These are phyloP conservation scores for Sarcophaga subvicina DNA, from an alignment of 2,888 invertebrate genomes.

Conservation along the genomic window DNA sequence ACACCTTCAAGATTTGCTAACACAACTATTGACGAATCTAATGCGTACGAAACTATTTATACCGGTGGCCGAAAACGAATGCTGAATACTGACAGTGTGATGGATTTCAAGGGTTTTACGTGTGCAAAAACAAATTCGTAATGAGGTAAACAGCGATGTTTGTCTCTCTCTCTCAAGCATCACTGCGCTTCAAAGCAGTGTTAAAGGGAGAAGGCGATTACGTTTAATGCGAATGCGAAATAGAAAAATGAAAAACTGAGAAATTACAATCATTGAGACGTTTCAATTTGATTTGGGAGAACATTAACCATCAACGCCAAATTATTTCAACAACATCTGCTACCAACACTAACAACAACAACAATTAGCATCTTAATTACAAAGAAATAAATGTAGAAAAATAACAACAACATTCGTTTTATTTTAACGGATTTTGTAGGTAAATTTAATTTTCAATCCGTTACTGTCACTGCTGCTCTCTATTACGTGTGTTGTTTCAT, in stretches of 20 bases:
- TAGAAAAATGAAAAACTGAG: too few species aligned
- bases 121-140: neutral
- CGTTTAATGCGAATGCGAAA: too few species aligned
- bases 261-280: too few species aligned
- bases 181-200: neutral
- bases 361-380: constrained; percentile 29
- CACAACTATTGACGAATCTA: constrained; percentile 43
- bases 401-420: neutral
- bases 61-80: neutral
- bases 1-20: constrained; percentile 14
- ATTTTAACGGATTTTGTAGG: neutral
- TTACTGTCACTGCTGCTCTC: neutral
- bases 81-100: constrained; percentile 8
- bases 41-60: constrained; percentile 63
- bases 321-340: neutral
- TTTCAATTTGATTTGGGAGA: too few species aligned
- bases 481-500: neutral
- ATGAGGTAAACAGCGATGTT: neutral
- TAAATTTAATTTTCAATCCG: neutral
- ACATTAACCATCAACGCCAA: too few species aligned
- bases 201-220: neutral
- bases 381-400: neutral
- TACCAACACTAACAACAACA: constrained; percentile 5
- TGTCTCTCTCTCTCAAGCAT: neutral
- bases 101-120: neutral